These are phyloP conservation scores for Ginglymostoma cirratum DNA, from an alignment of 2,113 vertebrate genomes.

Conservation along the genomic window DNA sequence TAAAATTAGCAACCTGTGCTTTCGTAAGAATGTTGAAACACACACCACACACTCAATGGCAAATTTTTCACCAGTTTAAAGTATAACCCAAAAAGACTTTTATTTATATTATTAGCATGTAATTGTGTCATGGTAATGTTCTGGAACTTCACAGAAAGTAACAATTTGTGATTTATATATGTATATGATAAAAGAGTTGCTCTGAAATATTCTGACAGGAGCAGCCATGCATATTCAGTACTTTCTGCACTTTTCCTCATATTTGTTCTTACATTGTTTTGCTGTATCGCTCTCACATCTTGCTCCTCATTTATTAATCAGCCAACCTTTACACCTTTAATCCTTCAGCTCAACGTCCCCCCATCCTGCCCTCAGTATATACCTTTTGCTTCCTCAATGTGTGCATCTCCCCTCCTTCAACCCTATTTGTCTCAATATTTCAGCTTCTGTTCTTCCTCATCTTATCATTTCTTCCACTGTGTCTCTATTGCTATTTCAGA, in stretches of 20 bases:
- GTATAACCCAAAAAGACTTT: neutral
- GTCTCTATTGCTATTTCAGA: neutral
- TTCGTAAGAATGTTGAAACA: too few species aligned
- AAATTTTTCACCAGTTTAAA: conserved; percentile 10
- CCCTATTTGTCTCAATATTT: neutral
- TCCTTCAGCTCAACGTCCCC: neutral
- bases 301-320: neutral
- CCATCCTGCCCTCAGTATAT: neutral
- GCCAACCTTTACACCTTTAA: neutral
- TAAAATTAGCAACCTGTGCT: neutral
- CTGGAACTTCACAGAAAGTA: neutral
- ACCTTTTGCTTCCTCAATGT: neutral
- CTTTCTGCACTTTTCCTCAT: neutral
- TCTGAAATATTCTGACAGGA: neutral
- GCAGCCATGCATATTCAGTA: neutral
- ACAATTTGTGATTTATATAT: neutral
- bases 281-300: neutral
- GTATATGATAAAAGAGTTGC: neutral
- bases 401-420: too few species aligned
- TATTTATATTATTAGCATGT: neutral
- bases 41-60: neutral
- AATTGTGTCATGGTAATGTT: neutral
- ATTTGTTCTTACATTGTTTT: neutral
- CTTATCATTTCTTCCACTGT: neutral
- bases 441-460: neutral